A percentile compares a stretch with the other conserved stretches of the same genome.
phyloP scores from a whole-genome alignment of 2,113 vertebrate genomes.

The Muntiacus reevesi region DNA sequence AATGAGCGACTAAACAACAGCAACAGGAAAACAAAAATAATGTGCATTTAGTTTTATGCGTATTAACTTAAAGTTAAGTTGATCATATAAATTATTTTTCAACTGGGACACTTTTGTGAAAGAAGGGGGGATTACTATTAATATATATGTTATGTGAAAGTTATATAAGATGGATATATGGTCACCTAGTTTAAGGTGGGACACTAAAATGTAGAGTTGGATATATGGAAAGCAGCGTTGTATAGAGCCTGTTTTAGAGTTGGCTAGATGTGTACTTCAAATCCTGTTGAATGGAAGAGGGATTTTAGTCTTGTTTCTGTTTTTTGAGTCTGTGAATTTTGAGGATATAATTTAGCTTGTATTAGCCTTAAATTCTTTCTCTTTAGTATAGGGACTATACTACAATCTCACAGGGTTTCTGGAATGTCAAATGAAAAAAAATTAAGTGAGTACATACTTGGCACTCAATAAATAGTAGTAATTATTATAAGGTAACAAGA shows the following conservation, averaged over 20 bases:
- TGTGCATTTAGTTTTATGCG: not conserved
- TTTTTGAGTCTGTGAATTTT: not conserved
- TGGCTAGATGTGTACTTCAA: not conserved
- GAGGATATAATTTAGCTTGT: not conserved
- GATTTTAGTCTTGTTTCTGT: not conserved
- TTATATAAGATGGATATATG: not conserved
- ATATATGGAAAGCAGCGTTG: not conserved
- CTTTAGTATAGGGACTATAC: not conserved
- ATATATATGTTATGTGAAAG: not conserved
- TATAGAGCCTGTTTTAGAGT: not conserved
- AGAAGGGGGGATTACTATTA: not conserved
- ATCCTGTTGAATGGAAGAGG: not conserved
- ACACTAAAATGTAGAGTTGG: not conserved
- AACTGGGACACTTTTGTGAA: not conserved
- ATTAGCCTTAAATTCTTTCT: not conserved
- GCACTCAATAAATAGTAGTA: not conserved
- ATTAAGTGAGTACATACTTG: not conserved
- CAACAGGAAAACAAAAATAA: not conserved
- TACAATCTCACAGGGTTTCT: not conserved
- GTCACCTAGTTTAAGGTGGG: not conserved
- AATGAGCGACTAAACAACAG: not conserved
- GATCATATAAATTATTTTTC: not conserved
- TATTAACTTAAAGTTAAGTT: not conserved
- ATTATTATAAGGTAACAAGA: not conserved
- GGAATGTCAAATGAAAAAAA: not conserved